phyloP scores from a whole-genome alignment of 2,113 vertebrate genomes.

The Crotalus tigris region DNA sequence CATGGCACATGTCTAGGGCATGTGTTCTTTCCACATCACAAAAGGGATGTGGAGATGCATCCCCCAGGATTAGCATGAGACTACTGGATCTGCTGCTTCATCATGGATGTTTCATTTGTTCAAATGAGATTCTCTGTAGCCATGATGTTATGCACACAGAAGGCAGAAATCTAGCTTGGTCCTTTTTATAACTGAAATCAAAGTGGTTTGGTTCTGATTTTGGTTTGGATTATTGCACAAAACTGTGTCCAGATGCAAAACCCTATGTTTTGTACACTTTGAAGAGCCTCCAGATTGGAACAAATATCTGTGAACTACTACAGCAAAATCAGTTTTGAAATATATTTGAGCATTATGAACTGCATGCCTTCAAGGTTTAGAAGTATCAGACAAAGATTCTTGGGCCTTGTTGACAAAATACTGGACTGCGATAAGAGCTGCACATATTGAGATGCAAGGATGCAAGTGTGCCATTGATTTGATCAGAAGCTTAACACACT shows the following conservation, averaged over 20 bases:
- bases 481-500: slow-evolving; percentile 17
- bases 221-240: not conserved
- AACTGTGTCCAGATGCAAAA: not conserved
- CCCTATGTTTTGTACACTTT: not conserved
- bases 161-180: not conserved
- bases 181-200: not conserved
- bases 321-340: not conserved
- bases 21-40: not conserved
- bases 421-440: slow-evolving; percentile 44
- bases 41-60: not conserved
- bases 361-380: slow-evolving; percentile 26
- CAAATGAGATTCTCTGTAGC: not conserved
- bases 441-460: slow-evolving; percentile 41
- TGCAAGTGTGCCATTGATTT: slow-evolving; percentile 36
- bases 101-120: not conserved
- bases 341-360: slow-evolving; percentile 39
- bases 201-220: not conserved
- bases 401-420: slow-evolving; percentile 2
- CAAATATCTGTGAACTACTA: slow-evolving; percentile 1
- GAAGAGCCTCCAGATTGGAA: not conserved
- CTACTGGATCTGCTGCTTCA: not conserved
- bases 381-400: slow-evolving; percentile 30
- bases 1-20: not conserved
- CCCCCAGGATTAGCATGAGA: not conserved
- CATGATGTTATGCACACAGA: not conserved